phyloP scores from a whole-genome alignment of 2,797 vertebrate species.

The Lutjanus argentimaculatus region DNA sequence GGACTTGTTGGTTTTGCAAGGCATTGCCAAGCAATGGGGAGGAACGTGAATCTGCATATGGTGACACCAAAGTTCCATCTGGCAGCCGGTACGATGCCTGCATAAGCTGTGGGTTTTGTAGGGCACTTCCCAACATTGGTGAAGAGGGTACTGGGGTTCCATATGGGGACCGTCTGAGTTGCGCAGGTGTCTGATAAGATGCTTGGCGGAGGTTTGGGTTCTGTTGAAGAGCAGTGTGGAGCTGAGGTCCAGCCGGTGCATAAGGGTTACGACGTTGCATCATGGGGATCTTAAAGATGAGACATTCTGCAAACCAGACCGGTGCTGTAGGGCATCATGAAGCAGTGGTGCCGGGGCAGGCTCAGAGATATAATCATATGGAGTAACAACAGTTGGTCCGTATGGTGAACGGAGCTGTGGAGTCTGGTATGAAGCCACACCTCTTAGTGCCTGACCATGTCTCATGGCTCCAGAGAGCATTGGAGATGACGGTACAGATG shows the following conservation, averaged over 20 bases:
- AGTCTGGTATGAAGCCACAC: constrained; percentile 74
- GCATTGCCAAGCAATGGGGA: constrained; percentile 80
- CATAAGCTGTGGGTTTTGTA: constrained; percentile 78
- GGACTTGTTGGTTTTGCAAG: constrained; percentile 82
- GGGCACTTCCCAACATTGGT: constrained; percentile 74
- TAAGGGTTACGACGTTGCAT: constrained; percentile 73
- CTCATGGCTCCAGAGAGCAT: constrained; percentile 81
- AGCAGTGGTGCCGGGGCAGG: constrained; percentile 81
- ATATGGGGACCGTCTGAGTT: constrained; percentile 65
- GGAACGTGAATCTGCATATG: constrained; percentile 62
- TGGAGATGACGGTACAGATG: constrained; percentile 78
- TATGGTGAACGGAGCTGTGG: constrained; percentile 76
- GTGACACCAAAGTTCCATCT: constrained; percentile 74
- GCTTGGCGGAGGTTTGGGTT: constrained; percentile 78
- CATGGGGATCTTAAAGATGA: constrained; percentile 73
- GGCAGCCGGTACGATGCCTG: constrained; percentile 77
- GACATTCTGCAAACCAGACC: constrained; percentile 75
- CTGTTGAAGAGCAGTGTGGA: constrained; percentile 76
- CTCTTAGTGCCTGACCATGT: constrained; percentile 75
- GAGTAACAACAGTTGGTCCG: constrained; percentile 76
- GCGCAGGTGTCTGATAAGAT: constrained; percentile 73
- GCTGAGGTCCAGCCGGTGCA: constrained; percentile 65
- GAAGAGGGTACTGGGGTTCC: constrained; percentile 60
- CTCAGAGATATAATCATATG: constrained; percentile 84
- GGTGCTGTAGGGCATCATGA: constrained; percentile 82